phyloP scores from a whole-genome alignment of 2,797 vertebrate species.

The Heteromormyrus szaboi region DNA sequence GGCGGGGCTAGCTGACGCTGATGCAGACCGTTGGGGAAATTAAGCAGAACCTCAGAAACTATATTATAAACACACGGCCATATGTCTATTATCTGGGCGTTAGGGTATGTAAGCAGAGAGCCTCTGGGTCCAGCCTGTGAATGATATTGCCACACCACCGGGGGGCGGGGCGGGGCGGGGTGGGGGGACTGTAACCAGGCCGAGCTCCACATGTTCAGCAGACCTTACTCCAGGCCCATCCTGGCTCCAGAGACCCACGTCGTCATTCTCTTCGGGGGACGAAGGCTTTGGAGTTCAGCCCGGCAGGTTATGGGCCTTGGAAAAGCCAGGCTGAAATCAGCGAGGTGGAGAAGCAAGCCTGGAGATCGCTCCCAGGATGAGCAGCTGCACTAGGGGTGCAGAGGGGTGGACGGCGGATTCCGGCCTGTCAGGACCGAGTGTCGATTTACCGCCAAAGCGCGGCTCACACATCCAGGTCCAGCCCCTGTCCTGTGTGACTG shows the following conservation, averaged over 20 bases:
- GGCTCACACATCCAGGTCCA: not conserved
- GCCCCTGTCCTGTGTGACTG: not conserved
- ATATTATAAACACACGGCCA: not conserved
- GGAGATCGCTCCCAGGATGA: not conserved
- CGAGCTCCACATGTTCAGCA: not conserved
- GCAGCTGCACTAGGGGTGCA: not conserved
- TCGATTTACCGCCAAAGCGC: not conserved
- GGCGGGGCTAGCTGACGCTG: not conserved
- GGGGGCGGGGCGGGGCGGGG: not conserved
- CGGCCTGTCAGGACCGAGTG: not conserved
- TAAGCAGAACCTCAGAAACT: not conserved
- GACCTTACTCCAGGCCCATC: not conserved
- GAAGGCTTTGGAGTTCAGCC: slow-evolving; percentile 19
- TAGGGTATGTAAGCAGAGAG: not conserved
- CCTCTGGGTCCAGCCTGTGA: not conserved
- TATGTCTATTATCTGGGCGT: not conserved
- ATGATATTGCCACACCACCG: not conserved
- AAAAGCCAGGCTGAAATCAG: slow-evolving; percentile 22
- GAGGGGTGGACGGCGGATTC: not conserved
- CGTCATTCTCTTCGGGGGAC: slow-evolving; percentile 20
- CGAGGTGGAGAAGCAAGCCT: slow-evolving; percentile 14
- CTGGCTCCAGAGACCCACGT: slow-evolving; percentile 4
- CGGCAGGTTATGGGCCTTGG: slow-evolving; percentile 14
- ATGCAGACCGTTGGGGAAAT: not conserved
- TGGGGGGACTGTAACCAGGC: not conserved